Conservation (phyloP, 2,888 invertebrate species). For the Andrena marginata region DNA sequence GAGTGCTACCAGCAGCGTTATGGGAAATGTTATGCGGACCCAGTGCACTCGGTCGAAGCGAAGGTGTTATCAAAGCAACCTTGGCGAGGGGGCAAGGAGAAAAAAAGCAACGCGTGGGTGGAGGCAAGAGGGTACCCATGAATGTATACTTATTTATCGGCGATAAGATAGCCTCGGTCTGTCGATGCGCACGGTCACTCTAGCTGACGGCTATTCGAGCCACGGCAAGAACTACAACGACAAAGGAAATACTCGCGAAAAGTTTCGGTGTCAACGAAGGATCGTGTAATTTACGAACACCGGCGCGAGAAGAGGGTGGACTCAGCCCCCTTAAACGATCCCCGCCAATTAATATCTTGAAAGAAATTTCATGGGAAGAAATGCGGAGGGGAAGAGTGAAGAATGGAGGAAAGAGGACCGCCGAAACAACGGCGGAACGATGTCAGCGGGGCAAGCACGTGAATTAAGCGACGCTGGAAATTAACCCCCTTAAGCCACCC, state of each 20-base stretch:
- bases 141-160: slow-evolving; percentile 74
- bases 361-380: slow-evolving; percentile 1
- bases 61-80: slow-evolving; percentile 71
- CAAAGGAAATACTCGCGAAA: no score
- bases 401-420: neutral
- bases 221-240: neutral
- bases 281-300: no score
- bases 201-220: neutral
- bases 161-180: slow-evolving; percentile 72
- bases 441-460: slow-evolving; percentile 72
- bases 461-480: slow-evolving; percentile 74
- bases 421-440: slow-evolving; percentile 66
- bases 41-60: slow-evolving; percentile 27
- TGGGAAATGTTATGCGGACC: slow-evolving; percentile 8
- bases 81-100: slow-evolving; percentile 53
- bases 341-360: neutral
- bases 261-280: no score
- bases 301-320: neutral
- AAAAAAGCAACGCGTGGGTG: slow-evolving; percentile 60
- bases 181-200: slow-evolving; percentile 33
- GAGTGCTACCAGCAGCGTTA: neutral
- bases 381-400: neutral
- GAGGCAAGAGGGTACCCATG: slow-evolving; percentile 64
- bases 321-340: neutral
- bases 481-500: slow-evolving; percentile 73